phyloP scores from a whole-genome alignment of 2,888 invertebrate species.

The Drosophila borealis region DNA sequence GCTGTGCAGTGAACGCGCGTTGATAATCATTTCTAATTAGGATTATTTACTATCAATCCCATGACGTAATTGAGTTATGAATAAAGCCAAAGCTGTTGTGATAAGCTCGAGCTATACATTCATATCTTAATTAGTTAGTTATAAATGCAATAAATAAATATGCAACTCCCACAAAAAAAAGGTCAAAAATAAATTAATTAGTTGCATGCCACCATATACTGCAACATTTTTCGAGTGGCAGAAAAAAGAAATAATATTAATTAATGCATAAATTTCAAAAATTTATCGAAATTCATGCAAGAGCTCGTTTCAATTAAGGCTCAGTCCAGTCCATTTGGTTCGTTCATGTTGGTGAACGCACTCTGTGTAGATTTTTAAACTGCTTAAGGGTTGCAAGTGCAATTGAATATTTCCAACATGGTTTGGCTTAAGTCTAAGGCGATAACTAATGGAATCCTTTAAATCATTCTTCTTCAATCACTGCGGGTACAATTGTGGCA shows the following conservation, averaged over 20 bases:
- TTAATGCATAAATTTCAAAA: conserved; percentile 42
- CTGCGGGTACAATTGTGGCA: conserved; percentile 35
- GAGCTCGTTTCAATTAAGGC: conserved; percentile 1
- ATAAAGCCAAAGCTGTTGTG: conserved; percentile 27
- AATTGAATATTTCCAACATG: conserved; percentile 15
- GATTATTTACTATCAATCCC: conserved; percentile 33
- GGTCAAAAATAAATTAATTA: conserved; percentile 44
- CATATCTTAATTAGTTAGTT: conserved; percentile 37
- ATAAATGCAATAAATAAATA: conserved; percentile 45
- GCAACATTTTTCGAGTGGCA: conserved; percentile 5
- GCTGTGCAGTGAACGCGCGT: conserved; percentile 9
- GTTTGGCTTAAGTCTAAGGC: conserved; percentile 3
- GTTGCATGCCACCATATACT: conserved; percentile 12
- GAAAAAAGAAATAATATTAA: conserved; percentile 49
- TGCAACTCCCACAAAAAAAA: conserved; percentile 6
- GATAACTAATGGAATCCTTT: conserved; percentile 54
- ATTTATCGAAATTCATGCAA: neutral
- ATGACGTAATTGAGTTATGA: conserved; percentile 56
- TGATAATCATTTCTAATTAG: conserved; percentile 54
- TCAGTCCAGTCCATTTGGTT: neutral
- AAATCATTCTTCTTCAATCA: conserved; percentile 47
- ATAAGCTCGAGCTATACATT: conserved; percentile 33
- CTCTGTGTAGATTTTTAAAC: conserved; percentile 27
- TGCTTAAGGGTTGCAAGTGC: conserved; percentile 10
- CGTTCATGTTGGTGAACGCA: conserved; percentile 56